These are phyloP conservation scores for Xiphophorus maculatus DNA, from an alignment of 2,113 vertebrate genomes.

Conservation along the genomic window DNA sequence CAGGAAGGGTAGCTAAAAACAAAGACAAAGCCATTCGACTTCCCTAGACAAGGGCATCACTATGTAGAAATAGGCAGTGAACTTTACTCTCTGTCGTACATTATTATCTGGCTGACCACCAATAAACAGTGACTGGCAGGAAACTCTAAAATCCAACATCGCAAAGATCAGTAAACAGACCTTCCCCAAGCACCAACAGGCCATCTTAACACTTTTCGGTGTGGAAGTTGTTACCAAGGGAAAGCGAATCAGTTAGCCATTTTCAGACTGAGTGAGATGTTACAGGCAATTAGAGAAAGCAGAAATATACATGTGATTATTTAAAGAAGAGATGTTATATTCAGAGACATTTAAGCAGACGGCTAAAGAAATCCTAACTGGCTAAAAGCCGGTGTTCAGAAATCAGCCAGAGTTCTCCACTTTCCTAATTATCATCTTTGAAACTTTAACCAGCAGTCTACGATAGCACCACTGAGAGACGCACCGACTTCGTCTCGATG, in stretches of 20 bases:
- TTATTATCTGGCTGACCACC: neutral
- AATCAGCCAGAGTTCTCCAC: neutral
- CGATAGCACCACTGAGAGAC: conserved; percentile 2
- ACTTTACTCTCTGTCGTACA: neutral
- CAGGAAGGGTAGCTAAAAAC: neutral
- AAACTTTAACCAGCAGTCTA: neutral
- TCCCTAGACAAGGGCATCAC: neutral
- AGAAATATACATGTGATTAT: neutral
- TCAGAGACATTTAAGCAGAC: neutral
- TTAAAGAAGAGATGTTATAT: neutral
- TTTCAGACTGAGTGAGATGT: neutral
- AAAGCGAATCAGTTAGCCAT: neutral
- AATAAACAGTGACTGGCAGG: neutral
- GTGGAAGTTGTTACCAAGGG: neutral
- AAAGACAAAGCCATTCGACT: neutral
- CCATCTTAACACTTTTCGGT: neutral
- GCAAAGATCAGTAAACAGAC: neutral
- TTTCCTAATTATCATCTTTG: neutral
- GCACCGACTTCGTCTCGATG: conserved; percentile 21
- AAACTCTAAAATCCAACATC: neutral
- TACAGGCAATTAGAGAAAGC: neutral
- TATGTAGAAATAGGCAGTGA: too few relatives aligned
- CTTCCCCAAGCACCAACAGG: neutral
- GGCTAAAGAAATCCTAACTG: neutral
- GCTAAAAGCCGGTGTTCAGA: neutral